phyloP scores from a whole-genome alignment of 2,113 vertebrate species.

The Talpa occidentalis region DNA sequence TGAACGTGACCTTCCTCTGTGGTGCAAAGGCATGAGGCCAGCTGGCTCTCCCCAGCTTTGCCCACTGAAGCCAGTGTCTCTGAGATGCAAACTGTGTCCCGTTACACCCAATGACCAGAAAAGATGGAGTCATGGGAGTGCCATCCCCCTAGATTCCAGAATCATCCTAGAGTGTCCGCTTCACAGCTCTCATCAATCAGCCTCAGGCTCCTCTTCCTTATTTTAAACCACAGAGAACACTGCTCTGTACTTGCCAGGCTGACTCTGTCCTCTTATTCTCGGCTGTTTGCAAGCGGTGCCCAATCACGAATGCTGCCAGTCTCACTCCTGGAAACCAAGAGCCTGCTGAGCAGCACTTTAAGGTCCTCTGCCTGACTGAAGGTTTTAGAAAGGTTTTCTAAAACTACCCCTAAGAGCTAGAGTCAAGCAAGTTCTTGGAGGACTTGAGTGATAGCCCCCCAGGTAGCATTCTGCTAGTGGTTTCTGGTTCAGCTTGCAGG shows the following conservation, averaged over 20 bases:
- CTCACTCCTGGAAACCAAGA: background rate
- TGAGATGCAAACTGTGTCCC: background rate
- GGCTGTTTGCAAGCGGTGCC: background rate
- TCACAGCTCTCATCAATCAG: background rate
- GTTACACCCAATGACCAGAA: background rate
- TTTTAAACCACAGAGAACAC: background rate
- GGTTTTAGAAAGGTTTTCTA: background rate
- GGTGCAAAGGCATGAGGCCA: background rate
- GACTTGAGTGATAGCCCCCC: background rate
- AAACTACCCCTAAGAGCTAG: background rate
- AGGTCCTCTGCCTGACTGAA: background rate
- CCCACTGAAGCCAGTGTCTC: background rate
- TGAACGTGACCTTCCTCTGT: background rate
- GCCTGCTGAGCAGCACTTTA: background rate
- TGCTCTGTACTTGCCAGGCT: accelerated
- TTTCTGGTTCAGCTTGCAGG: background rate
- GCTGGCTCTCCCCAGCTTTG: background rate
- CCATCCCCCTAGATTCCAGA: background rate
- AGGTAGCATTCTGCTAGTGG: background rate
- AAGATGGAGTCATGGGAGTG: background rate
- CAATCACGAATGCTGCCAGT: background rate
- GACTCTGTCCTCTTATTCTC: background rate
- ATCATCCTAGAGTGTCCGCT: background rate
- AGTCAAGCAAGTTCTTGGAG: background rate
- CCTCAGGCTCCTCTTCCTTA: background rate